A percentile compares a stretch with the other conserved stretches of the same genome.
Conservation (phyloP, 2,888 invertebrate genomes). For the Nemurella pictetii region DNA sequence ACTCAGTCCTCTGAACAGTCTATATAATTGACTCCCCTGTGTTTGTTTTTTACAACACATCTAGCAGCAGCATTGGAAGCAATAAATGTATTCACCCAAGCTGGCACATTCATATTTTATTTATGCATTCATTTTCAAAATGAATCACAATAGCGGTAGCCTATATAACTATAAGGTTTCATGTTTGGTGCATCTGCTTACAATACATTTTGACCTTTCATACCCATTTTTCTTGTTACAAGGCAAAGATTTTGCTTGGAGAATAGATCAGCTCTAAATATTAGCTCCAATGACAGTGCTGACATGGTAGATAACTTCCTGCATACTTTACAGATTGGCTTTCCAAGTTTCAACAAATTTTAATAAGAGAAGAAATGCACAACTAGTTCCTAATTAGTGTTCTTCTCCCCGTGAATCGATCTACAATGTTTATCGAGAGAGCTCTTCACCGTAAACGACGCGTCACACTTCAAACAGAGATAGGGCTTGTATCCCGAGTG, state of each 20-base stretch:
- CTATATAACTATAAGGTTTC: too few relatives aligned
- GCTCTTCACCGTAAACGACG: slow-evolving; percentile 42
- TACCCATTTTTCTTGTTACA: too few relatives aligned
- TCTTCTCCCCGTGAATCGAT: slow-evolving; percentile 7
- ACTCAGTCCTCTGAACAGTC: neutral
- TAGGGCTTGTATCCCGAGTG: slow-evolving; percentile 42
- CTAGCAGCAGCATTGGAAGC: neutral
- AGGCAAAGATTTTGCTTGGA: too few relatives aligned
- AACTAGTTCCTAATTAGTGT: neutral
- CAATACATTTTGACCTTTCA: too few relatives aligned
- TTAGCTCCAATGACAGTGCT: too few relatives aligned
- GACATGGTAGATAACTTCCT: neutral
- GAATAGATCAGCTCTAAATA: too few relatives aligned
- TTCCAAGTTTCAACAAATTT: neutral
- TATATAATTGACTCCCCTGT: neutral
- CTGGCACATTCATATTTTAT: too few relatives aligned
- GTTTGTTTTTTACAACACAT: neutral
- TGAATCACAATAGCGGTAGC: too few relatives aligned
- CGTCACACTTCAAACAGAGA: slow-evolving; percentile 38
- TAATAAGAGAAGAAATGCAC: neutral
- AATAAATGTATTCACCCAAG: neutral
- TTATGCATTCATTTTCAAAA: too few relatives aligned
- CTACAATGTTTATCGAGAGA: slow-evolving; percentile 40
- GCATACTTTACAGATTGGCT: neutral
- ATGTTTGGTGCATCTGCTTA: too few relatives aligned